Evolutionary conservation across 1,140 invertebrate genomes (phyloP).

Genomic region (Hermetia illucens): DNA sequence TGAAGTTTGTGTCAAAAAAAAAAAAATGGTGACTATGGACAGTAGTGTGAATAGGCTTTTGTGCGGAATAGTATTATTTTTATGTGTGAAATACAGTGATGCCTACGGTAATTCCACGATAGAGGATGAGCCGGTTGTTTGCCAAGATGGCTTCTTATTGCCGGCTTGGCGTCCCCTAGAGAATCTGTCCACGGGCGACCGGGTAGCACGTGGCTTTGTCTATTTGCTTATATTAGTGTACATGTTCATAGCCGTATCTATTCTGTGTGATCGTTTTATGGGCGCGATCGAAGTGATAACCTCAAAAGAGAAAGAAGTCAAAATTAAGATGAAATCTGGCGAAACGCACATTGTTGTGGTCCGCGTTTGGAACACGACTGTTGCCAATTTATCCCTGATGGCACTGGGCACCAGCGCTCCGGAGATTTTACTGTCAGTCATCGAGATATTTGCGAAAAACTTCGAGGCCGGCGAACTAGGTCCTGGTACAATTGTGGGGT

Average conservation of each 20-base stretch:
- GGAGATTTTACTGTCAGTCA: conserved; percentile 89
- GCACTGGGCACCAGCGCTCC: conserved; percentile 92
- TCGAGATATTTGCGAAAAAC: conserved; percentile 79
- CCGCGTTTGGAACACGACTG: conserved; percentile 86
- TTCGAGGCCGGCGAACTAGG: conserved; percentile 92
- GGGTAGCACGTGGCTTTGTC: conserved; percentile 58
- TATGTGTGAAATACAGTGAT: too few relatives aligned
- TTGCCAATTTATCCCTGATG: conserved; percentile 95
- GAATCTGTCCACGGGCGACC: too few relatives aligned
- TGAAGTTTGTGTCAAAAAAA: too few relatives aligned
- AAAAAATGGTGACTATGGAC: too few relatives aligned
- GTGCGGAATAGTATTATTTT: too few relatives aligned
- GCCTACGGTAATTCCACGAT: too few relatives aligned
- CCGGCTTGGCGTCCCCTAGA: too few relatives aligned
- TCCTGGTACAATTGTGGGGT: conserved; percentile 91
- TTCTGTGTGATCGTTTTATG: conserved; percentile 95
- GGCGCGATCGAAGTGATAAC: conserved; percentile 96
- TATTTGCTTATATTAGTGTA: conserved; percentile 80
- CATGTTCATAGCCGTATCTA: conserved; percentile 91
- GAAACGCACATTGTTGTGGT: conserved; percentile 71
- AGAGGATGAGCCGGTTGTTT: too few relatives aligned
- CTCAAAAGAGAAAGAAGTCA: conserved; percentile 80
- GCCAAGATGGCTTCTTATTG: too few relatives aligned
- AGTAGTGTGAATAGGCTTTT: too few relatives aligned
- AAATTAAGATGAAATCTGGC: conserved; percentile 67